Evolutionary conservation across 1,140 invertebrate species (phyloP), one percentile per base, ranked within the genome.

Genomic region (Bemisia tabaci): DNA sequence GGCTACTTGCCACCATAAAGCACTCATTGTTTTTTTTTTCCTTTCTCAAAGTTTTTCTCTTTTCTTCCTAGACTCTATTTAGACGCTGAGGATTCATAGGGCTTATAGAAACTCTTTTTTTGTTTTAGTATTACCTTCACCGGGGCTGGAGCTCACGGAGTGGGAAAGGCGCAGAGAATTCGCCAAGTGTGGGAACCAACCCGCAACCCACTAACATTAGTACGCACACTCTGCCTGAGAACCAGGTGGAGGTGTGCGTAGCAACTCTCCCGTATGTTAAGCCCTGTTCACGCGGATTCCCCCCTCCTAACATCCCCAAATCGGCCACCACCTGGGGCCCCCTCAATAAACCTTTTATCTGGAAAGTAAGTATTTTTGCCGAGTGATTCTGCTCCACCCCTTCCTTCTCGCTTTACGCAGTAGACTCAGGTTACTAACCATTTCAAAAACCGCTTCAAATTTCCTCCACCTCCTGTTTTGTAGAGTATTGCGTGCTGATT

Each of bases 341-440:
- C 74, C 81, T 84, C 78, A 82, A 84, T 79, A 84, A 83, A 80
- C 82, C 82, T 78, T 80, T 83, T 78, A 81, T 82, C 75, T 83
- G 82, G 82, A 84, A 84, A 82, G 82, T 84, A 82, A 82, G 81
- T 82, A 80, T 78, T 73, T 76, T 72, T 72, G 72, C 21, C 33
- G 25, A 24, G 24, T 63, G 62, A 26, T 27, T 60, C 59, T 58
- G 60, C 48, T 68, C 48, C 48, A 60, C 61, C 58, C 26, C 22
- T 2, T 66, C 58, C 48, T 60, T 61, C 24, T 9, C 2, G 11
- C 22, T 22, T 12, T 11, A 11, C 23, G 11, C 11, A 11, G 11
- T n/a, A 17, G 24, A 22, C 60, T n/a, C n/a, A n/a, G n/a, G n/a
- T n/a, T n/a, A n/a, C n/a, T n/a, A n/a, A n/a, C n/a, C n/a, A n/a